These are phyloP conservation scores for Tenthredo livida DNA, from an alignment of 2,888 invertebrate genomes.

Conservation along the genomic window DNA sequence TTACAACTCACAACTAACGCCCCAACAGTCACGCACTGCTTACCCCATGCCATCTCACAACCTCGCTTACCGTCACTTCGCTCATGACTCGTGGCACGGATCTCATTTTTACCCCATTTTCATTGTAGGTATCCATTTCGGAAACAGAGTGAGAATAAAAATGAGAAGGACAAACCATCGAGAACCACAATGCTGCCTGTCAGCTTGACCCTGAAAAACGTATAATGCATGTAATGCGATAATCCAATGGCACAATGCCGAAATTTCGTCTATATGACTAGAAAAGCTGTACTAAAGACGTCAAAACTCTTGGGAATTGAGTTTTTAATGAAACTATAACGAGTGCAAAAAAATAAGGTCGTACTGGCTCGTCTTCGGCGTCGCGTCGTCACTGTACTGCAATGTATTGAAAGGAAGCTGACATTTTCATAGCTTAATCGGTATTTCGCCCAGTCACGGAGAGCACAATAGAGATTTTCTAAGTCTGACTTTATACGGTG, in stretches of 20 bases:
- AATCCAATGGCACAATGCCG: background rate
- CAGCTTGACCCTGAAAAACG: background rate
- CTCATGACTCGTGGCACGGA: conserved; percentile 19
- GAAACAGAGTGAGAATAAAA: background rate
- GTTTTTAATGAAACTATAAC: conserved; percentile 2
- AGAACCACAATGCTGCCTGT: background rate
- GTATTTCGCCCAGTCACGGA: conserved; percentile 25
- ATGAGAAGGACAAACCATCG: background rate
- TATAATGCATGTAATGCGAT: background rate
- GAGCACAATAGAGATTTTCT: background rate
- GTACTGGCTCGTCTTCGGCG: background rate
- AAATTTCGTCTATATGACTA: background rate
- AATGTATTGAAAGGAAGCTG: background rate
- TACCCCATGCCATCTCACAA: conserved; percentile 45
- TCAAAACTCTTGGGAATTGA: background rate
- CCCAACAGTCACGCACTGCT: conserved; percentile 67
- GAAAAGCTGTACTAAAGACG: background rate
- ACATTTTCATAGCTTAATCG: background rate
- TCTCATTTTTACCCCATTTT: conserved; percentile 30
- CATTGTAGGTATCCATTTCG: background rate
- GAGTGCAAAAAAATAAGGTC: background rate
- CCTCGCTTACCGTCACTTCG: conserved; percentile 33
- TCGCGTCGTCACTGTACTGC: background rate
- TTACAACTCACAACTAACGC: conserved; percentile 60
- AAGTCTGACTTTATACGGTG: background rate